phyloP scores from a whole-genome alignment of 2,888 invertebrate genomes.

The Orthosia cruda region DNA sequence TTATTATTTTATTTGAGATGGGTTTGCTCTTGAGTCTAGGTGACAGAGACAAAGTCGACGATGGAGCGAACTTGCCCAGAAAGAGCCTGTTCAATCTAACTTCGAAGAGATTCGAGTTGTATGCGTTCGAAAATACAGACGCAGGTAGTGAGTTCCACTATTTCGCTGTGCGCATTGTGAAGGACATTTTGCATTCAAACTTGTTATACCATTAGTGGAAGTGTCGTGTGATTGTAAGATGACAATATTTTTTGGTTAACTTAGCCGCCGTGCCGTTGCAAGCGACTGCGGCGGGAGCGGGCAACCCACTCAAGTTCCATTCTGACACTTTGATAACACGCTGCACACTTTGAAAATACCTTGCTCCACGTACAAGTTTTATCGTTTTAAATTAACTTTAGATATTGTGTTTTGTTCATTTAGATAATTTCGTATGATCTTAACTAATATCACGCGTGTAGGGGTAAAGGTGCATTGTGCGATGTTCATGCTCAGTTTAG shows the following conservation, averaged over 20 bases:
- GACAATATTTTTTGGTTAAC: conserved; percentile 21
- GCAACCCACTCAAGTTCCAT: conserved; percentile 2
- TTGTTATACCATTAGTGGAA: neutral
- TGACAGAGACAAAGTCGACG: no score
- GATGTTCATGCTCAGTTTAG: neutral
- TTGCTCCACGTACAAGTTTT: conserved; percentile 16
- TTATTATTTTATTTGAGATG: no score
- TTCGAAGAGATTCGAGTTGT: no score
- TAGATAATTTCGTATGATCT: neutral
- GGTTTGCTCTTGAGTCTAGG: no score
- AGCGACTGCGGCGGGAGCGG: neutral
- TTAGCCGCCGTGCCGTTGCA: neutral
- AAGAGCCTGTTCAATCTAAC: no score
- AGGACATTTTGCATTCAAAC: no score
- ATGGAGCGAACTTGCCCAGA: no score
- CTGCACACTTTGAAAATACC: conserved; percentile 22
- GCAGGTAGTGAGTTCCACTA: no score
- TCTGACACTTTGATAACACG: conserved; percentile 22
- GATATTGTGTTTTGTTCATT: neutral
- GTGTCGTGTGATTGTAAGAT: conserved; percentile 26
- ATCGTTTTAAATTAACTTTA: conserved; percentile 13
- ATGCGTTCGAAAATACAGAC: no score
- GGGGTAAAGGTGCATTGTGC: neutral
- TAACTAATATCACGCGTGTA: neutral
- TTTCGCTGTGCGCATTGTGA: no score